Evolutionary conservation across 2,888 invertebrate genomes (phyloP).

Genomic region (Bimastos eiseni): DNA sequence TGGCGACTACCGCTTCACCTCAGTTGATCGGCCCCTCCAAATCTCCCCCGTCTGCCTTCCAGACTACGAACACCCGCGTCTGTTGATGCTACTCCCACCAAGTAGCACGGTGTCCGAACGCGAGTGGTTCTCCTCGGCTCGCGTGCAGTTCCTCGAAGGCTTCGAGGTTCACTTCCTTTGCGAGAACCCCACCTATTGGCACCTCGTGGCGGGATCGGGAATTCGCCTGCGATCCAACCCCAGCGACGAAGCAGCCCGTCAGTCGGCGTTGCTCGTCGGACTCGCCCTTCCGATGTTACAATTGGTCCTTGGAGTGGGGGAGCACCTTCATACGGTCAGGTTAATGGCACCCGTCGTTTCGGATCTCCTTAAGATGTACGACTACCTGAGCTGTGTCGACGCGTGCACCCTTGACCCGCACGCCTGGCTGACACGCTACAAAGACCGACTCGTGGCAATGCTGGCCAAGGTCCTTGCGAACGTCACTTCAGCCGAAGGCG

Average conservation of each 20-base stretch:
- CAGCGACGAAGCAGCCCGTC: slow-evolving; percentile 39
- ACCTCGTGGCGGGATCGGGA: slow-evolving; percentile 43
- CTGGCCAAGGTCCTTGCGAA: slow-evolving; percentile 44
- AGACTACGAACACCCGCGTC: slow-evolving; percentile 47
- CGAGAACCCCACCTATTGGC: slow-evolving; percentile 47
- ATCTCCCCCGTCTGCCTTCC: slow-evolving; percentile 41
- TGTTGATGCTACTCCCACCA: slow-evolving; percentile 46
- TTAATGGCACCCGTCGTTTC: slow-evolving; percentile 44
- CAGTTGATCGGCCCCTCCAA: slow-evolving; percentile 34
- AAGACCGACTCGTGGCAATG: slow-evolving; percentile 46
- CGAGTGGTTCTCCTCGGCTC: slow-evolving; percentile 44
- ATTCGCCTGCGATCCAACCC: slow-evolving; percentile 42
- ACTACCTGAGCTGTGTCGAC: slow-evolving; percentile 45
- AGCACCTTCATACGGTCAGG: slow-evolving; percentile 42
- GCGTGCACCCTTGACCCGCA: slow-evolving; percentile 40
- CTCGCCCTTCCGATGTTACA: slow-evolving; percentile 46
- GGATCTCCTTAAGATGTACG: slow-evolving; percentile 45
- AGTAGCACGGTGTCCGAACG: slow-evolving; percentile 41
- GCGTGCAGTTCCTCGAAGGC: slow-evolving; percentile 46
- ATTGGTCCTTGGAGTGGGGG: slow-evolving; percentile 44
- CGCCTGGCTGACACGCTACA: slow-evolving; percentile 46
- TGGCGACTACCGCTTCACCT: slow-evolving; percentile 44
- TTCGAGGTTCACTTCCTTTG: slow-evolving; percentile 48
- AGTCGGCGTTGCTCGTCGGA: slow-evolving; percentile 40
- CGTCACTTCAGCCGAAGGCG: slow-evolving; percentile 42